Percentiles rank a stretch among this genome's conserved stretches.
These are phyloP conservation scores for Orthonyx spaldingii DNA, from an alignment of 2,113 vertebrate genomes.

Conservation along the genomic window DNA sequence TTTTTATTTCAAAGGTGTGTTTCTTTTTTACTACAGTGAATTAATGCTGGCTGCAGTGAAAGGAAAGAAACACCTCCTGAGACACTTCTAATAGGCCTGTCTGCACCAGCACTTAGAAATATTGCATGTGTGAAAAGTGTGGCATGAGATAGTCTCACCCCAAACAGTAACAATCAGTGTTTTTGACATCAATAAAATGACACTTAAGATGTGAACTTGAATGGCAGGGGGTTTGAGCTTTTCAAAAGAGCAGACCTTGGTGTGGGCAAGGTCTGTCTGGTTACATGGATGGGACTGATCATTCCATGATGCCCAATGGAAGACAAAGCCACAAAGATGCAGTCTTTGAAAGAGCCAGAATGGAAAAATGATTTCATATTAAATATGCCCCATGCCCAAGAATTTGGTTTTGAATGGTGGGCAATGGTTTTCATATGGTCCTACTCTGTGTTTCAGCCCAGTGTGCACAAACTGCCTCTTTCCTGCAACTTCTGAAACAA, in stretches of 20 bases:
- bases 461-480: not conserved
- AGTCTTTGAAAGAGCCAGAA: not conserved
- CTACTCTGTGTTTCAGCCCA: not conserved
- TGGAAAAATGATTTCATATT: not conserved
- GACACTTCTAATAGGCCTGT: not conserved
- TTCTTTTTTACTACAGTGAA: not conserved
- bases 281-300: not conserved
- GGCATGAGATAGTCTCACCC: not conserved
- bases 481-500: not conserved
- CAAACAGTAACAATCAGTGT: not conserved
- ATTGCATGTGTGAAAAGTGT: not conserved
- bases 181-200: not conserved
- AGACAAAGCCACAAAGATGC: not conserved
- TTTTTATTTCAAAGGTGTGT: not conserved
- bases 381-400: not conserved
- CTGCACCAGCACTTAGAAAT: not conserved
- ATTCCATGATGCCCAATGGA: not conserved
- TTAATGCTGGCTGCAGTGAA: not conserved
- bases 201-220: not conserved
- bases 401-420: not conserved
- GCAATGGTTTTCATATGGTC: not conserved
- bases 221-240: not conserved
- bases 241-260: not conserved
- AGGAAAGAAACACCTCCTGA: not conserved
- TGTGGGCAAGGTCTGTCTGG: not conserved